Conservation (phyloP, 2,113 vertebrate species). For the Salvelinus sp. region DNA sequence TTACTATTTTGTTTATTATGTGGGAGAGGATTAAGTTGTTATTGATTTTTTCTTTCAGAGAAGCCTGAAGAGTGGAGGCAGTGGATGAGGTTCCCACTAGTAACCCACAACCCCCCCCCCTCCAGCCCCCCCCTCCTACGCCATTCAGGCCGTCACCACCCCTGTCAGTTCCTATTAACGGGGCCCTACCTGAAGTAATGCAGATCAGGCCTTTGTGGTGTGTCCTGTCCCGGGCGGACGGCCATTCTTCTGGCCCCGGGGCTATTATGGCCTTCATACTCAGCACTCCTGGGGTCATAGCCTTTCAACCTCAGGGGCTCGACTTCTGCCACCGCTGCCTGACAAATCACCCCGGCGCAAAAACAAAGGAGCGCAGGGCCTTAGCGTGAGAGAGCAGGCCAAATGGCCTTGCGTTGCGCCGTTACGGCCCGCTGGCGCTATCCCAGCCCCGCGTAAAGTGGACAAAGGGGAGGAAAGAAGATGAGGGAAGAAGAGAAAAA, state of each 20-base stretch:
- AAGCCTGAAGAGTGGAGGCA: conserved; percentile 68
- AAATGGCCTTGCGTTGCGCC: no score
- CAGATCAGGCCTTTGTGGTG: conserved; percentile 85
- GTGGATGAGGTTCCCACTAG: conserved; percentile 77
- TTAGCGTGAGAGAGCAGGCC: conserved; percentile 76
- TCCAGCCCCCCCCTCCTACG: conserved; percentile 68
- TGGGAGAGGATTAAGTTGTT: conserved; percentile 90
- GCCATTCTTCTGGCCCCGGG: conserved; percentile 80
- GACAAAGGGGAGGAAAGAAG: conserved; percentile 7
- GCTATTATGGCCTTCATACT: conserved; percentile 71
- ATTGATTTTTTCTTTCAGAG: conserved; percentile 93
- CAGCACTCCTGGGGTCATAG: conserved; percentile 94
- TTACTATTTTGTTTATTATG: conserved; percentile 90
- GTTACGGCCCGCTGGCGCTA: no score
- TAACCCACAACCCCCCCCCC: conserved; percentile 58
- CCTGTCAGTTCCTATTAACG: conserved; percentile 98
- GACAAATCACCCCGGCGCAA: conserved; percentile 89
- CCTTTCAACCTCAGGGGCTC: conserved; percentile 98
- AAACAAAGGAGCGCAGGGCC: conserved; percentile 89
- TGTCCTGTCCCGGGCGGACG: conserved; percentile 76
- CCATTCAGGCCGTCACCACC: conserved; percentile 91
- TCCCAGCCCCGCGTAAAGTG: no score
- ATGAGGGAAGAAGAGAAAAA: background rate
- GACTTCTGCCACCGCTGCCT: conserved; percentile 97
- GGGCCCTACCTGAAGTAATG: conserved; percentile 98